phyloP scores from a whole-genome alignment of 2,888 invertebrate genomes.

The Pyrochroa serraticornis region DNA sequence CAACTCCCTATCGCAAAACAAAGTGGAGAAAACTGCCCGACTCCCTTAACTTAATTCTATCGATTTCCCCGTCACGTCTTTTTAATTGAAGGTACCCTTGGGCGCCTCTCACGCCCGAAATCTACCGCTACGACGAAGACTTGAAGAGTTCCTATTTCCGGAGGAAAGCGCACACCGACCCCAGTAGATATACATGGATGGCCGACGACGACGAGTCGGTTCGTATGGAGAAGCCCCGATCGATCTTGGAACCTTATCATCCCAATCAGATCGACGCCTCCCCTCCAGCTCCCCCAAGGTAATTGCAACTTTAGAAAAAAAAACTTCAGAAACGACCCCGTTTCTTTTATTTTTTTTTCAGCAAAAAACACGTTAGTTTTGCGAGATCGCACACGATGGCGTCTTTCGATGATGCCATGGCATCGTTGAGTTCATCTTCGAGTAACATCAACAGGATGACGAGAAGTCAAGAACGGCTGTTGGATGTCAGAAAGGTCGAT shows the following conservation, averaged over 20 bases:
- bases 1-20: too few species aligned
- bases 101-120: slow-evolving; percentile 65
- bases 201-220: slow-evolving; percentile 76
- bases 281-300: slow-evolving; percentile 33
- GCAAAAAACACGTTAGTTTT: slow-evolving; percentile 90
- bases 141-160: slow-evolving; percentile 82
- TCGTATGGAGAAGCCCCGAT: slow-evolving; percentile 72
- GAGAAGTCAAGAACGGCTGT: slow-evolving; percentile 72
- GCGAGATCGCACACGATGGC: slow-evolving; percentile 86
- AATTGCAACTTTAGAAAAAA: slow-evolving; percentile 11
- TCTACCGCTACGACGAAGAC: slow-evolving; percentile 72
- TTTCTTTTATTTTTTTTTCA: slow-evolving; percentile 50
- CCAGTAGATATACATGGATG: slow-evolving; percentile 79
- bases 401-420: slow-evolving; percentile 77
- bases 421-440: slow-evolving; percentile 55
- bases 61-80: not conserved
- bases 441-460: slow-evolving; percentile 56
- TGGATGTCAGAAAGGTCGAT: slow-evolving; percentile 71
- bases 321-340: not conserved
- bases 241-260: slow-evolving; percentile 52
- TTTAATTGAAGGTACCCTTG: slow-evolving; percentile 63
- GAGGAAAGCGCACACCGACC: slow-evolving; percentile 75
- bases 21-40: too few species aligned
- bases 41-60: not conserved
- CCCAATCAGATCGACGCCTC: slow-evolving; percentile 21